A percentile compares a stretch with the other conserved stretches of the same genome.
These are phyloP conservation scores for Tinea pellionella DNA, from an alignment of 2,888 invertebrate genomes.

Conservation along the genomic window DNA sequence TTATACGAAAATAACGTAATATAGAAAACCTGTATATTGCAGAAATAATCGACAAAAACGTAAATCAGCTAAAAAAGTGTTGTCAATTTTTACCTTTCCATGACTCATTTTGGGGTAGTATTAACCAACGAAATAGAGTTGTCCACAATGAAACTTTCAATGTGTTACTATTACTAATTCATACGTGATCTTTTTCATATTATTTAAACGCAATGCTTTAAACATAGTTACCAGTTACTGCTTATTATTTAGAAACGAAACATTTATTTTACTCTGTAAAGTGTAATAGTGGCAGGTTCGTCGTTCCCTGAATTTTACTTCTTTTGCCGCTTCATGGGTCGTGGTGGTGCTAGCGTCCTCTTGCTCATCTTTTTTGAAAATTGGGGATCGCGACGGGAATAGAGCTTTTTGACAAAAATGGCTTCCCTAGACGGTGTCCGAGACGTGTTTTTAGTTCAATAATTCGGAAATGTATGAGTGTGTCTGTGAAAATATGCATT, in stretches of 20 bases:
- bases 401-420: slow-evolving; percentile 62
- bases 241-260: too few relatives aligned
- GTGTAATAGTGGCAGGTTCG: background rate
- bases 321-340: background rate
- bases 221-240: too few relatives aligned
- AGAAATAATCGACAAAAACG: background rate
- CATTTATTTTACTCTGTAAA: too few relatives aligned
- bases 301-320: background rate
- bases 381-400: slow-evolving; percentile 50
- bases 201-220: too few relatives aligned
- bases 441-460: slow-evolving; percentile 44
- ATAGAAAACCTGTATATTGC: background rate
- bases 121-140: background rate
- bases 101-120: background rate
- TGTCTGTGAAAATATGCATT: slow-evolving; percentile 59
- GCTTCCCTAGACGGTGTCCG: slow-evolving; percentile 46
- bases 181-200: background rate
- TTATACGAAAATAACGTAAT: background rate
- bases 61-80: background rate
- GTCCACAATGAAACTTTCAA: background rate
- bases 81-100: background rate
- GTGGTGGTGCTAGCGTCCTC: slow-evolving; percentile 47
- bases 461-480: slow-evolving; percentile 48
- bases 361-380: slow-evolving; percentile 46
- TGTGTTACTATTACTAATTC: background rate